A percentile compares a stretch with the other conserved stretches of the same genome.
Conservation (phyloP, 2,113 vertebrate genomes). For the Brienomyrus longianalis region DNA sequence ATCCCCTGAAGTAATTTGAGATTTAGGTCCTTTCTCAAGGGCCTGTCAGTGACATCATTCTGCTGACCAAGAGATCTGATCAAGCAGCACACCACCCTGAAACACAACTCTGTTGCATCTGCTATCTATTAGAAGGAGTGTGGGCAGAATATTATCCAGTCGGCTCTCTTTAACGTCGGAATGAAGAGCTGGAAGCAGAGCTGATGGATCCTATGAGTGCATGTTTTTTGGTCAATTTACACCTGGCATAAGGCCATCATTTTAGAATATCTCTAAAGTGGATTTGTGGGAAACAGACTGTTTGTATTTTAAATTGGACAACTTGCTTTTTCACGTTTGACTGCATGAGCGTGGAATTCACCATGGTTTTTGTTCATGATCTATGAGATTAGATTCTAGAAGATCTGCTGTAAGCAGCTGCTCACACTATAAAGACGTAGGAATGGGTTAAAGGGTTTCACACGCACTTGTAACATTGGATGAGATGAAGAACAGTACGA, state of each 20-base stretch:
- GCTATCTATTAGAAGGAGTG: neutral
- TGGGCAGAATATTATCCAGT: neutral
- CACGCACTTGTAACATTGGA: slow-evolving; percentile 15
- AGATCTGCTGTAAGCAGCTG: neutral
- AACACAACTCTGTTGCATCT: neutral
- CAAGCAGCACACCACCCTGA: neutral
- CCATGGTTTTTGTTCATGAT: neutral
- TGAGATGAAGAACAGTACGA: neutral
- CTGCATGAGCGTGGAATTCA: neutral
- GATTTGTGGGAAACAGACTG: neutral
- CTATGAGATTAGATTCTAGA: neutral
- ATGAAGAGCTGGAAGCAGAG: neutral
- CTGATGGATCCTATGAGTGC: neutral
- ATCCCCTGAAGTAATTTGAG: neutral
- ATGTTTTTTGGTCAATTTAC: neutral
- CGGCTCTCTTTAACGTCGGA: neutral
- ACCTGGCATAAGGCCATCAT: neutral
- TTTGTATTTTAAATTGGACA: neutral
- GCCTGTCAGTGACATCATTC: neutral
- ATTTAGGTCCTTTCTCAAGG: neutral
- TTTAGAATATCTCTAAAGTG: neutral
- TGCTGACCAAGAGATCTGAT: neutral
- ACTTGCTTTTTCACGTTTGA: neutral
- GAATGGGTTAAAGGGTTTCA: slow-evolving; percentile 1
- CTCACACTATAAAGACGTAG: neutral